Base-by-base conservation (phyloP, 2,888 invertebrate genomes). In the Drosophila kuntzei region DNA sequence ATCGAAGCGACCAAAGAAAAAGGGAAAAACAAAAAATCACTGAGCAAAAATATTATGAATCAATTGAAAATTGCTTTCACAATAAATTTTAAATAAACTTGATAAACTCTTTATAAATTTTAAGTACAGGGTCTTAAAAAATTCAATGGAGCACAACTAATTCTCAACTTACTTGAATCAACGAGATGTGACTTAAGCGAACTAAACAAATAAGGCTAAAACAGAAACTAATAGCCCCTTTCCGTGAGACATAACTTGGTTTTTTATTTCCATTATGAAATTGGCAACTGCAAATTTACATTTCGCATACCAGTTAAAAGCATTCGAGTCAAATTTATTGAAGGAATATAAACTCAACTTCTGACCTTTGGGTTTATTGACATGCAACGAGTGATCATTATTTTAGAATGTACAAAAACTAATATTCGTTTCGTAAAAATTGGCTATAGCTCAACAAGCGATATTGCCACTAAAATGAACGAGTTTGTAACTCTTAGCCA, bases 71-170 rank as follows among this genome's bases (percentile, higher is more conserved):
- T 32, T 32, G n/a, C 1, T n/a, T n/a, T 34, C 5, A 25, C 25
- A 25, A 32, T n/a, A 32, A 12, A 12, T 29, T 11, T 11, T 3
- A 29, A 3, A 3, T 11, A 1, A 29, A 29, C 25, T 32, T 32
- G 5, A 12, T 32, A 12, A 4, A 32, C 32, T 12, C 12, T 12
- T 27, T 7, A 8, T 27, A 27, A 0, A 27, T 32, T 32, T 11
- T 32, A 32, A 1, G 12, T 34, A 34, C 34, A n/a, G 34, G 6
- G 34, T n/a, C 34, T 34, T 6, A 6, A 16, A 18, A 34, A 36
- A 36, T 20, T 20, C 11, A 39, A 39, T 50, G 20, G 49, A 22
- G 34, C 49, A 9, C 11, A 53, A 39, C 53, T 18, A 27, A 51
- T 11, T 16, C 2, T 7, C 3, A 20, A 11, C 22, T 2, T 50